These are phyloP conservation scores for Columba guinea DNA, from an alignment of 2,797 vertebrate genomes.

Conservation along the genomic window DNA sequence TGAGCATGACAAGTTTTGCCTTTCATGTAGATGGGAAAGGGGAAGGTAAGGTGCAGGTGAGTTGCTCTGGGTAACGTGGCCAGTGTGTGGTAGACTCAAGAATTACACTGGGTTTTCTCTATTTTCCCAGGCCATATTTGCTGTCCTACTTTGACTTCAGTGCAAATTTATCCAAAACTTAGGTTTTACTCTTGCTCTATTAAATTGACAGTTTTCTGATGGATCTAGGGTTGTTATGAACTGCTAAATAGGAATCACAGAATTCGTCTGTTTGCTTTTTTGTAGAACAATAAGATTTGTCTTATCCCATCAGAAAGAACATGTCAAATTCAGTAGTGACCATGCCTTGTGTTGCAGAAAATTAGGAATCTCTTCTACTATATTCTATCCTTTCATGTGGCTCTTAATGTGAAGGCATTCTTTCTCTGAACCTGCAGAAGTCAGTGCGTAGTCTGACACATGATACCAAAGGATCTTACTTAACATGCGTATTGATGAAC, in stretches of 20 bases:
- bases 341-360: neutral
- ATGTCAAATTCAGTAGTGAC: neutral
- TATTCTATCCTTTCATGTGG: neutral
- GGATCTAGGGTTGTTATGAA: conserved; percentile 6
- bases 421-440: neutral
- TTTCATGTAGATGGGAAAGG: neutral
- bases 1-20: neutral
- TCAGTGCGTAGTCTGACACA: neutral
- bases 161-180: neutral
- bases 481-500: neutral
- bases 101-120: neutral
- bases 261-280: neutral
- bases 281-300: neutral
- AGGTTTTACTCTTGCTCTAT: neutral
- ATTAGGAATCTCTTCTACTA: neutral
- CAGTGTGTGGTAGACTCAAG: neutral
- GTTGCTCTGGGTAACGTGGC: neutral
- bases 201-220: neutral
- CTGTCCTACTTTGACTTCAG: neutral
- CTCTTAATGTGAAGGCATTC: neutral
- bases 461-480: neutral
- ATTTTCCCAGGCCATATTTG: neutral
- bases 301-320: neutral
- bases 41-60: neutral
- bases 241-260: conserved; percentile 14